phyloP scores from a whole-genome alignment of 2,113 vertebrate genomes.

The Terrapene triunguis region DNA sequence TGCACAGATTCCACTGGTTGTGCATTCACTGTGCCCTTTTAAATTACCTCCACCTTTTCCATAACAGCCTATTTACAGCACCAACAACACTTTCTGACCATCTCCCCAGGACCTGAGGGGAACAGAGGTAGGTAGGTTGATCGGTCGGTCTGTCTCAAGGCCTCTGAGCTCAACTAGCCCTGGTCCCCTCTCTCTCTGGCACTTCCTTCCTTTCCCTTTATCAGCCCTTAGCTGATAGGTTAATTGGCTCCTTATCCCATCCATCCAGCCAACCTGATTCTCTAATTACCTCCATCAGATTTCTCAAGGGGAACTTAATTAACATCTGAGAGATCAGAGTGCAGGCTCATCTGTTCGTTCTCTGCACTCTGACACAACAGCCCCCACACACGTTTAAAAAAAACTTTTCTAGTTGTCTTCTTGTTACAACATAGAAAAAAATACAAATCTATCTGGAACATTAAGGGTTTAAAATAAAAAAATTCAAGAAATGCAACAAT shows the following conservation, averaged over 20 bases:
- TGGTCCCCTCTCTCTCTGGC: neutral
- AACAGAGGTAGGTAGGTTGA: neutral
- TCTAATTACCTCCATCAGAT: neutral
- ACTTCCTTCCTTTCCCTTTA: neutral
- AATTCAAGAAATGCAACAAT: neutral
- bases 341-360: neutral
- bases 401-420: neutral
- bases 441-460: neutral
- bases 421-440: neutral
- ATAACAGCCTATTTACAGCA: neutral
- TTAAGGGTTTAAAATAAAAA: neutral
- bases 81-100: neutral
- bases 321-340: neutral
- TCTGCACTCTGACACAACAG: neutral
- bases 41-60: neutral
- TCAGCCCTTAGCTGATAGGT: neutral
- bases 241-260: neutral
- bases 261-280: neutral
- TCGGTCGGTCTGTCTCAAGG: neutral
- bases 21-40: neutral
- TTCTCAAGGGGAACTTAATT: neutral
- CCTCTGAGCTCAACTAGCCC: neutral
- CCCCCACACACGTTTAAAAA: neutral
- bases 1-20: neutral
- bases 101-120: neutral